Conservation (phyloP, 2,888 invertebrate species). For the Lochmaea crataegi region DNA sequence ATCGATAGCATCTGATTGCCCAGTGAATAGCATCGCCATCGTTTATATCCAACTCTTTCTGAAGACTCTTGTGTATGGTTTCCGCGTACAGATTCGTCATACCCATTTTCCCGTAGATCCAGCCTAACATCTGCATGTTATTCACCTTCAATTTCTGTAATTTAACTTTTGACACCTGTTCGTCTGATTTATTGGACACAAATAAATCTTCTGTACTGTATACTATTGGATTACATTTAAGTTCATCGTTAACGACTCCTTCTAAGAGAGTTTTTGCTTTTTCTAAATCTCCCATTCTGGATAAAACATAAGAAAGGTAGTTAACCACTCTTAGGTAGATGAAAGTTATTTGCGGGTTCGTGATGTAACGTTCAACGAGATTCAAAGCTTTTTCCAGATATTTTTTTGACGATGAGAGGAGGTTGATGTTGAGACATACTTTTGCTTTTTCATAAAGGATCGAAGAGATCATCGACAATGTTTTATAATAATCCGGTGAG, state of each 20-base stretch:
- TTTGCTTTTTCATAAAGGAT: slow-evolving; percentile 62
- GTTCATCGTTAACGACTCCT: slow-evolving; percentile 61
- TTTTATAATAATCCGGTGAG: slow-evolving; percentile 50
- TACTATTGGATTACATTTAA: slow-evolving; percentile 50
- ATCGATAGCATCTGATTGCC: slow-evolving; percentile 69
- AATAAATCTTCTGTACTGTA: slow-evolving; percentile 70
- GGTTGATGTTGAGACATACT: slow-evolving; percentile 54
- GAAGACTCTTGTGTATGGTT: slow-evolving; percentile 70
- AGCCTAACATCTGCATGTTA: slow-evolving; percentile 73
- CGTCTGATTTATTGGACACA: slow-evolving; percentile 54
- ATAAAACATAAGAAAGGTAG: slow-evolving; percentile 69
- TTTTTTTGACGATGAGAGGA: slow-evolving; percentile 50
- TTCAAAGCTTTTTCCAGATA: slow-evolving; percentile 56
- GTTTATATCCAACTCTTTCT: slow-evolving; percentile 69
- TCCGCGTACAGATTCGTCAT: slow-evolving; percentile 68
- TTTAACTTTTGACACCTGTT: slow-evolving; percentile 48
- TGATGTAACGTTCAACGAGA: slow-evolving; percentile 51
- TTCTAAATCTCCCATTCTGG: slow-evolving; percentile 67
- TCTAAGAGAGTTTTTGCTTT: slow-evolving; percentile 68
- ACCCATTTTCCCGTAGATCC: slow-evolving; percentile 70
- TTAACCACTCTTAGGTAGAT: slow-evolving; percentile 70
- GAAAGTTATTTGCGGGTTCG: slow-evolving; percentile 61
- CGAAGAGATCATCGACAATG: slow-evolving; percentile 60
- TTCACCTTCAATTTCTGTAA: slow-evolving; percentile 71
- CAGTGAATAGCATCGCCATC: slow-evolving; percentile 71